Evolutionary conservation across 2,113 vertebrate species (phyloP).

Genomic region (Elgaria multicarinata): DNA sequence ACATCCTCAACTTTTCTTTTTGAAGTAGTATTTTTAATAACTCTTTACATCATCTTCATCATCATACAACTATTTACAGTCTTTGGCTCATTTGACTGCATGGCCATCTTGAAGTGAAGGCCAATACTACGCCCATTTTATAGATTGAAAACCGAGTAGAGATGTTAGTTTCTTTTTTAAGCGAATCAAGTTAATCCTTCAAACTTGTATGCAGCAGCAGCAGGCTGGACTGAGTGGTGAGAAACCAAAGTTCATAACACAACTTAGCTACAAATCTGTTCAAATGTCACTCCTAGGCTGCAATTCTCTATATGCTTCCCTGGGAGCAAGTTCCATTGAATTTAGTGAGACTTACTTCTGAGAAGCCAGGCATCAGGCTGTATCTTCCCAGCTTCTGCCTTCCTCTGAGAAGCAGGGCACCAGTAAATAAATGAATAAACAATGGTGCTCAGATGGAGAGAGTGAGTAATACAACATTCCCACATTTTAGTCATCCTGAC

Average conservation of each 20-base stretch:
- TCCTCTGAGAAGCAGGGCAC: neutral
- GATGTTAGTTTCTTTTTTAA: neutral
- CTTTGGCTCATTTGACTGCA: neutral
- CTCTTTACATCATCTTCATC: neutral
- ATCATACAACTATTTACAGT: neutral
- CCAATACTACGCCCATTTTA: neutral
- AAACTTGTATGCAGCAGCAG: neutral
- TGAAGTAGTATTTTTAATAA: neutral
- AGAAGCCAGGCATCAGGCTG: neutral
- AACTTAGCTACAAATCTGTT: neutral
- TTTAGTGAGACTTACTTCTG: neutral
- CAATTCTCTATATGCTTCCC: neutral
- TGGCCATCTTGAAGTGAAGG: neutral
- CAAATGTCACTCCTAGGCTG: neutral
- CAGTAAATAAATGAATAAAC: neutral
- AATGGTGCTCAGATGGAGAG: neutral
- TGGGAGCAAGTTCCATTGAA: neutral
- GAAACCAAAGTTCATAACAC: neutral
- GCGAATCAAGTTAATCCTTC: neutral
- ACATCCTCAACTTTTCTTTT: neutral
- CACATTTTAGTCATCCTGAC: conserved; percentile 11
- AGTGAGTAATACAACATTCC: neutral
- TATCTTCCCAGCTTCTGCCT: neutral
- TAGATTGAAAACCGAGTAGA: neutral
- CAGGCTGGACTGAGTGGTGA: neutral